Evolutionary conservation across 2,888 invertebrate species (phyloP).

Genomic region (Formica aserva): DNA sequence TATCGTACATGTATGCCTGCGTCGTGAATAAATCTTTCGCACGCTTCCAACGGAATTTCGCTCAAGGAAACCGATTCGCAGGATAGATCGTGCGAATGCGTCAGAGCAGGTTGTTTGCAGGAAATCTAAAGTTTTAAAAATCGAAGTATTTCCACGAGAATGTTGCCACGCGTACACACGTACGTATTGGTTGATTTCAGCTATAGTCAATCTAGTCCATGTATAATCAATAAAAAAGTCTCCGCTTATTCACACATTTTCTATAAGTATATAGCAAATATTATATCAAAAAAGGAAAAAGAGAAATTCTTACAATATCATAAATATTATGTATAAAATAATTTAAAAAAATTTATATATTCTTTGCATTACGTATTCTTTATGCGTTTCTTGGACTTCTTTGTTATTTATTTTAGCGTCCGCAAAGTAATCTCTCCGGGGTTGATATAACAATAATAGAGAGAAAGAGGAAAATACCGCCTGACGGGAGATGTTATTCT

Average conservation of each 20-base stretch:
- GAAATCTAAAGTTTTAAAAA: slow-evolving; percentile 12
- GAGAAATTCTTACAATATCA: neutral
- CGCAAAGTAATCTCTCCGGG: neutral
- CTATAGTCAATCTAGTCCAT: neutral
- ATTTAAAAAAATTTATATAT: neutral
- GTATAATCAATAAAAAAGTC: neutral
- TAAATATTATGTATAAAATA: neutral
- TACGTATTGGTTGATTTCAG: neutral
- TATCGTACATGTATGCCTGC: slow-evolving; percentile 39
- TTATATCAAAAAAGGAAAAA: neutral
- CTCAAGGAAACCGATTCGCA: slow-evolving; percentile 39
- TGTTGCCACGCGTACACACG: neutral
- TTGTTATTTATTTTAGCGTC: neutral
- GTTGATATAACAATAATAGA: neutral
- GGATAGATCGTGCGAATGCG: slow-evolving; percentile 34
- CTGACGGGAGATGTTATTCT: slow-evolving; percentile 24
- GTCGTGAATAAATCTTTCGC: slow-evolving; percentile 45
- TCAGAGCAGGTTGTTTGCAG: slow-evolving; percentile 26
- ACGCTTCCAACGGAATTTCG: slow-evolving; percentile 11
- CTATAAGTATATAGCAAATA: neutral
- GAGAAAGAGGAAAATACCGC: neutral
- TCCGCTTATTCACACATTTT: neutral
- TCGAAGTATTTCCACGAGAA: slow-evolving; percentile 21
- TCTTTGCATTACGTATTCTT: neutral
- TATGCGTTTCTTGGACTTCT: neutral